Conservation (phyloP, 1,140 invertebrate species). For the Drosophila repleta region DNA sequence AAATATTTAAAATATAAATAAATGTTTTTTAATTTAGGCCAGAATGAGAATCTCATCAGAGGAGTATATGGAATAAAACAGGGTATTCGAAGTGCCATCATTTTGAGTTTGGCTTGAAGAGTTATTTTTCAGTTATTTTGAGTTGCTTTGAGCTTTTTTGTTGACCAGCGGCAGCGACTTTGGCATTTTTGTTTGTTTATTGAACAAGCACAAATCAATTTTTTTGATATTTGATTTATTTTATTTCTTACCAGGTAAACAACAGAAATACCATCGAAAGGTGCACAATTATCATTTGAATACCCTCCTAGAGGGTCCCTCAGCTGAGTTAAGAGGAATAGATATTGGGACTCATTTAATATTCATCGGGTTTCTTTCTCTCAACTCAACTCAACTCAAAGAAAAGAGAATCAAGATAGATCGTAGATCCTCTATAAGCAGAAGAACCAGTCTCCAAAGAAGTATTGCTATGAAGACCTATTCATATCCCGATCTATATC, state of each 20-base stretch:
- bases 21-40: too few species aligned
- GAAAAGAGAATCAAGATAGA: too few species aligned
- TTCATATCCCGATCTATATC: too few species aligned
- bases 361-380: too few species aligned
- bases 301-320: neutral
- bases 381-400: too few species aligned
- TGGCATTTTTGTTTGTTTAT: slow-evolving; percentile 25
- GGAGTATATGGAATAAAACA: neutral
- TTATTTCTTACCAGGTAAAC: slow-evolving; percentile 8
- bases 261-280: slow-evolving; percentile 15
- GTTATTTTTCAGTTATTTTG: neutral
- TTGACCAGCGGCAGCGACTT: slow-evolving; percentile 30
- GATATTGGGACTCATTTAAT: too few species aligned
- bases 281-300: slow-evolving; percentile 7
- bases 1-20: too few species aligned
- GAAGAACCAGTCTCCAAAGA: too few species aligned
- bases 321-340: too few species aligned
- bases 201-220: slow-evolving; percentile 38
- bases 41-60: too few species aligned
- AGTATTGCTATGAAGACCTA: too few species aligned
- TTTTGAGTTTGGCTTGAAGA: neutral
- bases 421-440: too few species aligned
- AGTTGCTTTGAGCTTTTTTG: slow-evolving; percentile 24
- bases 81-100: slow-evolving; percentile 16
- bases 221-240: slow-evolving; percentile 1